Evolutionary conservation across 2,797 vertebrate species (phyloP).

Genomic region (Sebastiscus albofasciatus): DNA sequence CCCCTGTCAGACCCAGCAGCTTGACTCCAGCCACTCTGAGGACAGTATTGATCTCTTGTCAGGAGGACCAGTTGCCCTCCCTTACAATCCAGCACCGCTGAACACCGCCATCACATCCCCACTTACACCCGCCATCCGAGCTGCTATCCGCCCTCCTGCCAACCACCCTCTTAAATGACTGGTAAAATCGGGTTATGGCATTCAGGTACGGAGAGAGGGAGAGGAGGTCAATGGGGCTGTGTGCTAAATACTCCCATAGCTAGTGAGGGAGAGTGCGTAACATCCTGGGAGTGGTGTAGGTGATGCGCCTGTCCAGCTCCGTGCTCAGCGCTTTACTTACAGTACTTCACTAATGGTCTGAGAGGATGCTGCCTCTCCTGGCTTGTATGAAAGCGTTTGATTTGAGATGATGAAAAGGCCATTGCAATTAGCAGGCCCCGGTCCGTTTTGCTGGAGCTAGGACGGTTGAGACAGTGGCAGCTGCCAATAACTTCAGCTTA

Average conservation of each 20-base stretch:
- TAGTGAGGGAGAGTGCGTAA: constrained; percentile 73
- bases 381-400: constrained; percentile 87
- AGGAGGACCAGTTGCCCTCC: constrained; percentile 92
- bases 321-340: constrained; percentile 52
- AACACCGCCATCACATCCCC: constrained; percentile 77
- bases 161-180: constrained; percentile 87
- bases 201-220: constrained; percentile 81
- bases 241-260: constrained; percentile 84
- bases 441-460: constrained; percentile 86
- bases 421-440: constrained; percentile 92
- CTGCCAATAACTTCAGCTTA: constrained; percentile 93
- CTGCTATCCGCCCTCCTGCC: constrained; percentile 56
- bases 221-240: constrained; percentile 82
- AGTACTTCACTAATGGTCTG: constrained; percentile 86
- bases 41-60: constrained; percentile 99
- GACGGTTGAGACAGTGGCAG: constrained; percentile 89
- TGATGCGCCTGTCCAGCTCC: constrained; percentile 57
- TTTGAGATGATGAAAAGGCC: constrained; percentile 97
- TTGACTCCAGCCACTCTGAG: constrained; percentile 93
- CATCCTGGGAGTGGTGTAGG: constrained; percentile 51
- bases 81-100: constrained; percentile 85
- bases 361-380: constrained; percentile 75
- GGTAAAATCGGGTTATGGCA: constrained; percentile 85
- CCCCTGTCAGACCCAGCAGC: constrained; percentile 98
- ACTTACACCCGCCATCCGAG: constrained; percentile 58